Percentiles rank a stretch among this genome's conserved stretches.
phyloP scores from a whole-genome alignment of 1,140 invertebrate genomes.

The Octopus bimaculoides region DNA sequence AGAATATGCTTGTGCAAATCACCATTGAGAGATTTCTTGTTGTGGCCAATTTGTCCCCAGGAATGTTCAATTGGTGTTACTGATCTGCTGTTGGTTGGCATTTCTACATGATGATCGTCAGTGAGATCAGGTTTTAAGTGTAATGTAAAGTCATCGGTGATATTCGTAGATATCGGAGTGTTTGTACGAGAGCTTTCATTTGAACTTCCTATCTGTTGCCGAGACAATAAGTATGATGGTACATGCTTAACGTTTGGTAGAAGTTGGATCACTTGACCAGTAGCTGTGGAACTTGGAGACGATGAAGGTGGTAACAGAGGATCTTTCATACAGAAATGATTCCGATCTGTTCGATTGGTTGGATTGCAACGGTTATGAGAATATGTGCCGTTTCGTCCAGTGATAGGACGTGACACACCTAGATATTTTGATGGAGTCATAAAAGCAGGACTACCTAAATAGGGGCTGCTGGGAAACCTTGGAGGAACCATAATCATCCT shows the following conservation, averaged over 20 bases:
- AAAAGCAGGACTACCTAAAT: background rate
- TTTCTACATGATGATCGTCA: background rate
- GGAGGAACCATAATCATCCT: slow-evolving; percentile 8
- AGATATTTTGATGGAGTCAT: background rate
- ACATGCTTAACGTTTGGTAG: slow-evolving; percentile 49
- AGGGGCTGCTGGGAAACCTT: slow-evolving; percentile 3
- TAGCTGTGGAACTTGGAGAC: slow-evolving; percentile 9
- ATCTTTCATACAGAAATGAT: background rate
- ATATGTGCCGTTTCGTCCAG: background rate
- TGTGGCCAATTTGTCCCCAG: background rate
- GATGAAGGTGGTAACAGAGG: slow-evolving; percentile 4
- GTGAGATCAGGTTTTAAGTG: background rate
- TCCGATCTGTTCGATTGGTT: background rate
- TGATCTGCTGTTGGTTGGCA: slow-evolving; percentile 9
- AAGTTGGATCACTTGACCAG: slow-evolving; percentile 40
- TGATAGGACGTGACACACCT: background rate
- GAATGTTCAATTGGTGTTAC: background rate
- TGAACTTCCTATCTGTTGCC: slow-evolving; percentile 17
- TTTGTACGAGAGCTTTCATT: slow-evolving; percentile 4
- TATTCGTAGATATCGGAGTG: background rate
- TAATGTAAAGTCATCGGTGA: background rate
- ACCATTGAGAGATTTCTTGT: background rate
- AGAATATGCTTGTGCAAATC: slow-evolving; percentile 1
- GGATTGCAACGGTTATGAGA: background rate
- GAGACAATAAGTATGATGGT: slow-evolving; percentile 36